Percentiles rank a stretch among this genome's conserved stretches.
phyloP scores from a whole-genome alignment of 2,797 vertebrate genomes.

The Chaetodon trifasciatus region DNA sequence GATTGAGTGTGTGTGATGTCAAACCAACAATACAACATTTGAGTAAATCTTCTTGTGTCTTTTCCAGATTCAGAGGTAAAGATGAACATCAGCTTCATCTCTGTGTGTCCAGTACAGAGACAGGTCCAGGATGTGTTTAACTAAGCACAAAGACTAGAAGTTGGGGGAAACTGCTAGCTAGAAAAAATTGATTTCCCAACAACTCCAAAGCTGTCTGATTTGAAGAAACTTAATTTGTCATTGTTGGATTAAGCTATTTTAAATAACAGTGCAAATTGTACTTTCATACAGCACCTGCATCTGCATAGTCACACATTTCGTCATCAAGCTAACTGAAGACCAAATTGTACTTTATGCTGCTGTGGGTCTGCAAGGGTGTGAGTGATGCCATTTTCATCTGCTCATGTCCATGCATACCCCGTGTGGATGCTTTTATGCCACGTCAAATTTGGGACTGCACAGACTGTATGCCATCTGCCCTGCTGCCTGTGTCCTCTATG shows the following conservation, averaged over 20 bases:
- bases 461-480: not conserved
- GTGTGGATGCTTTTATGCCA: not conserved
- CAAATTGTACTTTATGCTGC: not conserved
- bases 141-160: not conserved
- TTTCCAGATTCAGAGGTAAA: conserved; percentile 25
- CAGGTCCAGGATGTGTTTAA: not conserved
- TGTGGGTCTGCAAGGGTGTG: not conserved
- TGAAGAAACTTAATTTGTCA: not conserved
- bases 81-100: conserved; percentile 35
- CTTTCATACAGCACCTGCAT: not conserved
- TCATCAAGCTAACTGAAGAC: not conserved
- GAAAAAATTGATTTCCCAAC: not conserved
- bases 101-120: not conserved
- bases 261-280: not conserved
- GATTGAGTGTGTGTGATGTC: conserved; percentile 39
- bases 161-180: not conserved
- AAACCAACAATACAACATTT: conserved; percentile 39
- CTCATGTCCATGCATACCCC: not conserved
- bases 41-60: conserved; percentile 11
- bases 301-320: not conserved
- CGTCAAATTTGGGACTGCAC: not conserved
- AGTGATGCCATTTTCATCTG: not conserved
- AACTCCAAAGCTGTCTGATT: not conserved
- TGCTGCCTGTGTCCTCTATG: not conserved
- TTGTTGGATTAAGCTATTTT: not conserved